Base-by-base conservation (phyloP, 2,888 invertebrate genomes). In the Melanostoma mellinum region DNA sequence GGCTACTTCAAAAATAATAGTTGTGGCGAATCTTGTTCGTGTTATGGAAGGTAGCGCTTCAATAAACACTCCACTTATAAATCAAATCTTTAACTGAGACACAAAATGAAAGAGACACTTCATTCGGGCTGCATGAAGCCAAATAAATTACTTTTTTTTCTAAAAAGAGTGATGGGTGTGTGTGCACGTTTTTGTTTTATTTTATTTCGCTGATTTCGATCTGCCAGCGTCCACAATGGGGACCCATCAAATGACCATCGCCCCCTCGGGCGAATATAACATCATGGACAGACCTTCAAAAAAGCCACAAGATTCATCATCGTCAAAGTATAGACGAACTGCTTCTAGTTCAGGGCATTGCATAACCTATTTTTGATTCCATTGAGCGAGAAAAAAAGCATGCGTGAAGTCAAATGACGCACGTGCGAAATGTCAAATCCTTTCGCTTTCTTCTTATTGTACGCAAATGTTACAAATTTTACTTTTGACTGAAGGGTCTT, bases 261-360 rank as follows among this genome's bases (percentile, higher is more conserved):
- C 6, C 10, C 44, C 44, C 44, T 46, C 44, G 10, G 44, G 44
- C 10, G 5, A 20, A 46, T 46, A 46, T 6, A 36, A 35, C 61
- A 46, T 20, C 46, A 46, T 20, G 56, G 9, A 35, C 44, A 68
- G 9, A 35, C 44, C 68, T 68, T 68, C 53, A 53, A 32, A 20
- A 20, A 35, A 71, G 33, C 20, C 4, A 38, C n/a, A 33, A 40
- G 33, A 71, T 61, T 44, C 61, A 53, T 61, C 60, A 72, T 72
- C 53, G 44, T 48, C 36, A 3, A 20, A 9, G 38, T 40, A 60
- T 61, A 50, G 38, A 46, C 30, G 63, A 46, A 56, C 63, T 32
- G 46, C 55, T 48, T 65, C 33, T 33, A 63, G 46, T 52, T 20
- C 1, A 20, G 20, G 20, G 10, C n/a, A 46, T 73, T 73, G 46